Percentiles rank a stretch among this genome's conserved stretches.
Evolutionary conservation across 1,140 invertebrate species (phyloP).

Genomic region (Stratiolaelaps scimitus): DNA sequence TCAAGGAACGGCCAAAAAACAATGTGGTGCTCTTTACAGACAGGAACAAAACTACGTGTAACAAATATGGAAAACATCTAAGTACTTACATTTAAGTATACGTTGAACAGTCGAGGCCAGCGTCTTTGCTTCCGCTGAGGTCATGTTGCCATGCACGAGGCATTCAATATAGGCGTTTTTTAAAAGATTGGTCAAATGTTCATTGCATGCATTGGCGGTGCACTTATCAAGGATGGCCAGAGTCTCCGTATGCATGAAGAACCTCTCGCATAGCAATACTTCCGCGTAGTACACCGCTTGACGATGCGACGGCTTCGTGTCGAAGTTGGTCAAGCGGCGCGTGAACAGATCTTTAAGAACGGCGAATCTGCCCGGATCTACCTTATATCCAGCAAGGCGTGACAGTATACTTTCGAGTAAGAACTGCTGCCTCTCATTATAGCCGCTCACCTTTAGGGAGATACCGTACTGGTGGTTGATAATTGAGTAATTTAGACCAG

Average conservation of each 20-base stretch:
- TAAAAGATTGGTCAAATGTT: too few species aligned
- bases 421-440: slow-evolving; percentile 76
- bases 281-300: slow-evolving; percentile 82
- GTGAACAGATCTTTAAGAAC: slow-evolving; percentile 73
- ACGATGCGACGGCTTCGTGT: slow-evolving; percentile 78
- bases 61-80: too few species aligned
- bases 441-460: slow-evolving; percentile 55
- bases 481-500: slow-evolving; percentile 69
- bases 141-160: slow-evolving; percentile 69
- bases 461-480: slow-evolving; percentile 62
- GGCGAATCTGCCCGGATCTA: slow-evolving; percentile 69
- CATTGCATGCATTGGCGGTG: too few species aligned
- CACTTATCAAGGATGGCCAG: too few species aligned
- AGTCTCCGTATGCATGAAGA: slow-evolving; percentile 45
- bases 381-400: slow-evolving; percentile 62
- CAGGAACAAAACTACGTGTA: too few species aligned
- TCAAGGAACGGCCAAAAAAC: too few species aligned
- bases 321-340: slow-evolving; percentile 53
- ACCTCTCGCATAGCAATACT: slow-evolving; percentile 63
- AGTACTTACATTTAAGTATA: too few species aligned
- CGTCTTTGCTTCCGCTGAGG: slow-evolving; percentile 45
- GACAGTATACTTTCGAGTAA: slow-evolving; percentile 75
- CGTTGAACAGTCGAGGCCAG: too few species aligned
- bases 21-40: too few species aligned
- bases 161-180: slow-evolving; percentile 55